Evolutionary conservation across 1,140 invertebrate species (phyloP).

Genomic region (Macrobrachium rosenbergii): DNA sequence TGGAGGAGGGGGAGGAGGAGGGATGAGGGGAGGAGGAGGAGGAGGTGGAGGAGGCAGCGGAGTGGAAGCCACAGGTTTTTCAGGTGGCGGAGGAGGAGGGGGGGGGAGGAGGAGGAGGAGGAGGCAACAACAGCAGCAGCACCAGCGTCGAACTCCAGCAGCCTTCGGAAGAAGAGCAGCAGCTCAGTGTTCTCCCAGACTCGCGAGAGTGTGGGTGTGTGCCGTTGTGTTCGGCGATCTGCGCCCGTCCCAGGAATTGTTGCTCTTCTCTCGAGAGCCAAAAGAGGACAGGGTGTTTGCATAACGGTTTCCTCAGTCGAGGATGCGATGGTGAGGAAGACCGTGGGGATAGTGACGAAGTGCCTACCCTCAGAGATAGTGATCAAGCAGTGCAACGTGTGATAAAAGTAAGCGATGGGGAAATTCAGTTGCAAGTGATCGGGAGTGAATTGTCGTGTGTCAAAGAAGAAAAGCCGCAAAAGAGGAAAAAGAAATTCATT

Average conservation of each 20-base stretch:
- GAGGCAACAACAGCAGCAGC: too few species aligned
- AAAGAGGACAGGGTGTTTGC: background rate
- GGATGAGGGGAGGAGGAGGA: background rate
- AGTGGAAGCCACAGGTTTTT: background rate
- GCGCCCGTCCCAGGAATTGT: constrained; percentile 10
- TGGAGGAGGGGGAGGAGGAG: background rate
- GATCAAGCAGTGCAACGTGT: constrained; percentile 32
- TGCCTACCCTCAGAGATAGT: background rate
- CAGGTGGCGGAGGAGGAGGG: constrained; percentile 11
- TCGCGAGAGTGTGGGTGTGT: constrained; percentile 41
- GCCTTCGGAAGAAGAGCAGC: too few species aligned
- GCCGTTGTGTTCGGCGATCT: background rate
- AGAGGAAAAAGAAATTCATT: constrained; percentile 49
- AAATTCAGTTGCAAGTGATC: constrained; percentile 39
- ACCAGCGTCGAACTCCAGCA: too few species aligned
- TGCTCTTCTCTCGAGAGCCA: background rate
- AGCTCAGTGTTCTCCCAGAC: constrained; percentile 45
- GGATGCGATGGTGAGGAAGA: too few species aligned
- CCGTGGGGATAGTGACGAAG: background rate
- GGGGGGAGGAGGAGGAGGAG: background rate
- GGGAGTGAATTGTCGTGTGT: constrained; percentile 29
- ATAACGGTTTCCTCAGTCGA: too few species aligned
- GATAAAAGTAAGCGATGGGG: constrained; percentile 38
- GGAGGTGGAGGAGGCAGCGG: background rate
- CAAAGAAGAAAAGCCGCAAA: background rate